These are phyloP conservation scores for Volucella inanis DNA, from an alignment of 2,888 invertebrate genomes.

Conservation along the genomic window DNA sequence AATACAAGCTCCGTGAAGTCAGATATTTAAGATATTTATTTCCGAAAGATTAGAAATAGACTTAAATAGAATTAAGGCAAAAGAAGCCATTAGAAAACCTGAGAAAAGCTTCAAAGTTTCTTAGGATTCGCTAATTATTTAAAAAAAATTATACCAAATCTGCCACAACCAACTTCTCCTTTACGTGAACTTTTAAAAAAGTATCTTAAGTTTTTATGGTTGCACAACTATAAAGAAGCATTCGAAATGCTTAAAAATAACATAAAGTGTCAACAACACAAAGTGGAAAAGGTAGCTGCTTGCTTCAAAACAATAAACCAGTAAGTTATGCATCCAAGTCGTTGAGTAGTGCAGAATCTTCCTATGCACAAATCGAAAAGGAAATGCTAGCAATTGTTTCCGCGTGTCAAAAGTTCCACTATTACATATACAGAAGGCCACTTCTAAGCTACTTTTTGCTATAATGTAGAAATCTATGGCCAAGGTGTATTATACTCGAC, in stretches of 20 bases:
- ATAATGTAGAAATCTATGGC: no score
- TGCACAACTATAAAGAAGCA: neutral
- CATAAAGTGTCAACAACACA: slow-evolving; percentile 17
- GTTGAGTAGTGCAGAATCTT: no score
- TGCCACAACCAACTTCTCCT: slow-evolving; percentile 21
- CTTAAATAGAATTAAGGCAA: slow-evolving; percentile 3
- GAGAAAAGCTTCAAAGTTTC: slow-evolving; percentile 31
- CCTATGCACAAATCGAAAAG: no score
- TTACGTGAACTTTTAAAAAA: slow-evolving; percentile 42
- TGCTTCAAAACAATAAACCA: slow-evolving; percentile 64
- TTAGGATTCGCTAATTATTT: slow-evolving; percentile 50
- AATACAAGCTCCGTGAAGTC: neutral
- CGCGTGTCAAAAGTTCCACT: no score
- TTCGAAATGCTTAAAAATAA: slow-evolving; percentile 20
- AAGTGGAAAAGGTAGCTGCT: slow-evolving; percentile 61
- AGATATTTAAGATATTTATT: slow-evolving; percentile 35
- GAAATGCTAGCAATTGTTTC: no score
- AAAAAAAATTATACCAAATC: slow-evolving; percentile 26
- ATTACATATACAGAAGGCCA: no score
- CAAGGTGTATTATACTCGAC: no score
- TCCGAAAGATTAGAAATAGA: slow-evolving; percentile 3
- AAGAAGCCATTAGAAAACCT: slow-evolving; percentile 11
- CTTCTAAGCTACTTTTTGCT: no score
- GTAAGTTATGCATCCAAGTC: slow-evolving; percentile 36
- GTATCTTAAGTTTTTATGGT: slow-evolving; percentile 14